phyloP scores from a whole-genome alignment of 2,888 invertebrate species.

The Terebella lapidaria region DNA sequence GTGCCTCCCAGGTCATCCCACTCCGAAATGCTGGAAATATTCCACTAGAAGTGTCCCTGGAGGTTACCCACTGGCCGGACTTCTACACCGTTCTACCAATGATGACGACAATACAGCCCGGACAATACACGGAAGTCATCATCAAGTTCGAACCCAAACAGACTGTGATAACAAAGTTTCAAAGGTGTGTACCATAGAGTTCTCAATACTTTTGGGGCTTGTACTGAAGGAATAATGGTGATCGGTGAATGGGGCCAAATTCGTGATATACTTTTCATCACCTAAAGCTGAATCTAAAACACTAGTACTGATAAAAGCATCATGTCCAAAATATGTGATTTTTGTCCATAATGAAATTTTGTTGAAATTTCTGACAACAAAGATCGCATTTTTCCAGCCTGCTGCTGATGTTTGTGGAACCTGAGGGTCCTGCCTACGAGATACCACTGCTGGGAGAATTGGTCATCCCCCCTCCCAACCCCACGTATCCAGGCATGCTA shows the following conservation, averaged over 20 bases:
- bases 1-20: constrained; percentile 25
- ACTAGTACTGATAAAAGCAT: no score
- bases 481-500: not conserved
- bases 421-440: constrained; percentile 38
- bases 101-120: constrained; percentile 28
- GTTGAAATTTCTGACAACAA: no score
- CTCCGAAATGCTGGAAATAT: constrained; percentile 43
- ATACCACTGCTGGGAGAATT: constrained; percentile 29
- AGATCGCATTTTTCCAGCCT: constrained; percentile 28
- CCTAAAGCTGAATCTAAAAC: no score
- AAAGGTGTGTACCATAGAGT: no score
- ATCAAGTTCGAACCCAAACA: constrained; percentile 24
- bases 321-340: no score
- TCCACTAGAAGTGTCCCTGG: constrained; percentile 29
- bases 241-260: no score
- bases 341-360: no score
- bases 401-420: constrained; percentile 35
- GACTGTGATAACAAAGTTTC: not conserved
- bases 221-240: no score
- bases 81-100: constrained; percentile 30
- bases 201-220: no score
- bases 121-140: constrained; percentile 25
- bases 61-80: constrained; percentile 29
- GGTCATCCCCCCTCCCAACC: not conserved
- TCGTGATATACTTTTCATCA: no score